Evolutionary conservation across 2,113 vertebrate genomes (phyloP), one percentile per base, ranked within the genome.

Genomic region (Sylvia atricapilla): DNA sequence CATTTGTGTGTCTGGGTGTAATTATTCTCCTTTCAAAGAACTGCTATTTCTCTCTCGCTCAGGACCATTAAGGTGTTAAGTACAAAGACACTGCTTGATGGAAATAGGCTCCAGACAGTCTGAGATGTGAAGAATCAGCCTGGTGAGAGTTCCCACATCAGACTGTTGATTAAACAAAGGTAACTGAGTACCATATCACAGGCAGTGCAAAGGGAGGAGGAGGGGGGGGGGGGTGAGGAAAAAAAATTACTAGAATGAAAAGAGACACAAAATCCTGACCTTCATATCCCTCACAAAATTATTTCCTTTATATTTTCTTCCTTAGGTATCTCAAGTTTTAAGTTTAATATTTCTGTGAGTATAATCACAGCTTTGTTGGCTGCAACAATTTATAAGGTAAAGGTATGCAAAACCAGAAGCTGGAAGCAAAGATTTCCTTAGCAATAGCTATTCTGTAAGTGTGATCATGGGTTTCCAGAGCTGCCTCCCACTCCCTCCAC

Each of bases 91-190:
- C 55, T 27, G 28, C 80, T 91, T 97, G 97, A 98, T 97, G 96
- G 96, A 97, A 97, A 79, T 90, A 95, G 98, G 98, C 98, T 98
- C 98, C 98, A 98, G 98, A 97, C 96, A 98, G 98, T 98, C 98
- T 98, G 98, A 97, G 90, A 89, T 96, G 97, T 82, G 96, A 97
- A 95, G 97, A 95, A 93, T 56, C 92, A 93, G 75, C 74, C 39
- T 92, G 70, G 95, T 93, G 91, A 97, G 96, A 93, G 94, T 86
- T 95, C 94, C 84, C 92, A 95, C 94, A 94, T 97, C 92, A 97
- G 80, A 94, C 79, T 96, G 96, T 97, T 97, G 97, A 98, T 97
- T 96, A 98, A 98, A 98, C 96, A 97, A 86, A 91, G 75, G 94
- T 93, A 97, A 96, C 74, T 94, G 64, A 89, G 92, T 84, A 95